Evolutionary conservation across 2,797 vertebrate genomes (phyloP), one percentile per base, ranked within the genome.

Genomic region (Emys orbicularis): DNA sequence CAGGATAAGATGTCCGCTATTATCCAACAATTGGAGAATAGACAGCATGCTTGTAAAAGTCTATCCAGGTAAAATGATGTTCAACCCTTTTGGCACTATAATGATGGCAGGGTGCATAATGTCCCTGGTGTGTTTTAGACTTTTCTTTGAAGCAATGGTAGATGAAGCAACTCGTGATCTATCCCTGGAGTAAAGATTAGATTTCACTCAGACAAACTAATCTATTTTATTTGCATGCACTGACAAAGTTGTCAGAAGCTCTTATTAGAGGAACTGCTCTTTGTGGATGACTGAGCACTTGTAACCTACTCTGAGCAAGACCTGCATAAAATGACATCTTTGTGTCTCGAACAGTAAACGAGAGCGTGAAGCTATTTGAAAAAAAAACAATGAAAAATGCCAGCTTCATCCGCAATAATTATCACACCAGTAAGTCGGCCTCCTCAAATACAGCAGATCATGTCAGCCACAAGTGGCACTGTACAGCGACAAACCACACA

Each of bases 141-240:
- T 23, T 25, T 57, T 81, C 90, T 94, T 23, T 90, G 59, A 83
- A 92, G 57, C 29, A 81, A 82, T 44, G 83, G 77, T 49, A 89
- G 49, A 65, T 12, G 44, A 90, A 83, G 68, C 80, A 95, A 80
- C 21, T 86, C 80, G 54, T 9, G 82, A 61, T 41, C 81, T 23
- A 79, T 34, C 41, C 77, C 72, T 18, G 49, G 85, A 94, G 81
- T 79, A 95, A 91, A 0, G 0, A 96, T 90, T 92, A 94, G 79
- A 96, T 96, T 94, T 91, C 79, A 52, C 87, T 95, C 92, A 95
- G 72, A 90, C 77, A 94, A 93, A 81, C 86, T 87, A 92, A 97
- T 94, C 89, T 94, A 88, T 94, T 93, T 90, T 81, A 93, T 76
- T 96, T 90, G 84, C 90, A 91, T 56, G 92, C 87, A 91, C 93